Conservation (phyloP, 1,140 invertebrate species). For the Cydia strobilella region DNA sequence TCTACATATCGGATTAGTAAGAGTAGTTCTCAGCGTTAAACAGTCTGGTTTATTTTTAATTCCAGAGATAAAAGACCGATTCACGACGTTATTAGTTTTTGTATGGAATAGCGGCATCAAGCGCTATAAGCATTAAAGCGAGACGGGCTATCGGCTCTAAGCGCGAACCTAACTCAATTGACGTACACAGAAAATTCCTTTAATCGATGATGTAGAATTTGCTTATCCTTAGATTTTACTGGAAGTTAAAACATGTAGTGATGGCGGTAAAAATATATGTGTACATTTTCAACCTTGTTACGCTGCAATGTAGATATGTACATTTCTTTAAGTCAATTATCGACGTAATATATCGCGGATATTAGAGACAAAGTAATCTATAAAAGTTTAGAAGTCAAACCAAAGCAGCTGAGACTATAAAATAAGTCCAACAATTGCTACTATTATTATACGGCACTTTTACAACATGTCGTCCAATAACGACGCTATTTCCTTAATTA, state of each 20-base stretch:
- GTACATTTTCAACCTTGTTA: background rate
- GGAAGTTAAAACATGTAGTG: background rate
- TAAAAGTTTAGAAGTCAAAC: too few relatives aligned
- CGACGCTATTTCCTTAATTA: background rate
- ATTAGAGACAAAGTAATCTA: too few relatives aligned
- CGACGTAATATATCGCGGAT: too few relatives aligned
- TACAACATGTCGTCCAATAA: background rate
- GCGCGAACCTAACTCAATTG: slow-evolving; percentile 12
- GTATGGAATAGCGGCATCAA: slow-evolving; percentile 8
- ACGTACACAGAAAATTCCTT: slow-evolving; percentile 25
- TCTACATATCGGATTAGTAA: too few relatives aligned
- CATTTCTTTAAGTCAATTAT: too few relatives aligned
- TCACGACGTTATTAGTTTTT: background rate
- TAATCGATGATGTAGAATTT: slow-evolving; percentile 11
- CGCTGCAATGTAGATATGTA: background rate
- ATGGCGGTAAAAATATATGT: background rate
- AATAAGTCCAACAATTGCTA: too few relatives aligned
- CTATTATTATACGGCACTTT: too few relatives aligned
- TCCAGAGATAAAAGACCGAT: too few relatives aligned
- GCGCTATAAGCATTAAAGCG: background rate
- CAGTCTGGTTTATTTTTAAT: too few relatives aligned
- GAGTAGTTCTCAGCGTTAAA: too few relatives aligned
- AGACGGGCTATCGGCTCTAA: background rate
- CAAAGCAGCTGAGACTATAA: too few relatives aligned
- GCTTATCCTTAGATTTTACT: background rate